Evolutionary conservation across 2,888 invertebrate species (phyloP), one percentile per base, ranked within the genome.

Genomic region (Epirrita christyi): DNA sequence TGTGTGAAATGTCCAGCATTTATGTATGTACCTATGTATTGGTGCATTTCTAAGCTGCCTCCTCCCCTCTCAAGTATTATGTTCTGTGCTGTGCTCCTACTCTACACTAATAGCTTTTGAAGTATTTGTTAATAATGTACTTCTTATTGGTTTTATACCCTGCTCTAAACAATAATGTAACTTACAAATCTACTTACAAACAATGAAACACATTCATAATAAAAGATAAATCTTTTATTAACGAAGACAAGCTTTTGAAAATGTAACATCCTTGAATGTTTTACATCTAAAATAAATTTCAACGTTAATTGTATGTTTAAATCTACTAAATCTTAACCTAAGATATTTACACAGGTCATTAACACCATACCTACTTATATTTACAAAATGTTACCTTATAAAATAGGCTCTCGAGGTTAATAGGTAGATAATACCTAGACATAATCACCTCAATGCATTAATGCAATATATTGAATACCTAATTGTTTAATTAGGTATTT

Each of bases 191-290:
- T 6, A 11, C 36, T 10, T 10, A 10, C 10, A 6, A 11, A 38
- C 14, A 14, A 45, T 29, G 15, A 52, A 40, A 45, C 32, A 38
- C 29, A 36, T 10, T 13, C 3, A 7, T 47, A 55, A 29, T 47
- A 57, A 57, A 52, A 55, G 50, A 50, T 50, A 53, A 37, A 56
- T 45, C 41, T 52, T 55, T 55, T 51, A 55, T 55, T 38, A 41
- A 51, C 44, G 48, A 55, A 36, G 43, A 47, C 44, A 27, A 34
- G 45, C 45, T 44, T 54, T 50, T 10, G 47, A 50, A 52, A 46
- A 54, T 29, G 48, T 42, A 47, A 43, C 48, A 59, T 58, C 34
- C 45, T 21, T 50, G 10, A 56, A 38, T 45, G 21, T 28, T 49
- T 29, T 38, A 44, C 54, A 53, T 37, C 44, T 45, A 44, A 50